A percentile compares a stretch with the other conserved stretches of the same genome.
These are phyloP conservation scores for Sminthurides aquaticus DNA, from an alignment of 2,888 invertebrate genomes.

Conservation along the genomic window DNA sequence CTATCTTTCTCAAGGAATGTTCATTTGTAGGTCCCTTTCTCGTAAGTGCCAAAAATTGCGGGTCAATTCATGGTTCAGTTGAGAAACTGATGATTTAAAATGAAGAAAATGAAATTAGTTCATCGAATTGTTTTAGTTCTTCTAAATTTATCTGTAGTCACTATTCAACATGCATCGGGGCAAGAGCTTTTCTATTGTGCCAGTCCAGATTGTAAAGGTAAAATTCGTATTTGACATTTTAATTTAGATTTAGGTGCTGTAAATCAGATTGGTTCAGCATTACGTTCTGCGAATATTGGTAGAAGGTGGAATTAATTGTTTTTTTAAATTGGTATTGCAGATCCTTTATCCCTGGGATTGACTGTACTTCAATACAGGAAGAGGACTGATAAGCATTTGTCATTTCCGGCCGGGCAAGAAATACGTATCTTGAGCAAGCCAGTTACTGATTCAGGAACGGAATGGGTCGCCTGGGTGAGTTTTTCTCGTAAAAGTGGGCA, in stretches of 20 bases:
- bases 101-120: constrained; percentile 4
- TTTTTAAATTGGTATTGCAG: constrained; percentile 21
- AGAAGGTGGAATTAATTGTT: background rate
- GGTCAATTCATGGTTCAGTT: constrained; percentile 1
- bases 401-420: constrained; percentile 36
- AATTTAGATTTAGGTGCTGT: constrained; percentile 3
- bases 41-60: constrained; percentile 2
- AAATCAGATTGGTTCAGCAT: background rate
- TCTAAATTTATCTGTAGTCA: background rate
- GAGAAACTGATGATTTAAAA: background rate
- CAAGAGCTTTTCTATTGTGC: constrained; percentile 2
- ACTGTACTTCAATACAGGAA: constrained; percentile 33
- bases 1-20: too few relatives aligned
- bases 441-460: constrained; percentile 20
- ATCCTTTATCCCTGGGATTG: constrained; percentile 37
- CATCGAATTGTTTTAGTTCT: constrained; percentile 6
- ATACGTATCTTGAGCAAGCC: constrained; percentile 38
- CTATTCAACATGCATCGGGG: background rate
- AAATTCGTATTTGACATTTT: constrained; percentile 3
- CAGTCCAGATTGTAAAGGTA: constrained; percentile 3
- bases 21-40: too few relatives aligned
- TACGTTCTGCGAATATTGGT: background rate
- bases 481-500: constrained; percentile 5
- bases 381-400: constrained; percentile 35
- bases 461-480: constrained; percentile 39